Base-by-base conservation (phyloP, 2,113 vertebrate genomes). In the Seriola dumerili region DNA sequence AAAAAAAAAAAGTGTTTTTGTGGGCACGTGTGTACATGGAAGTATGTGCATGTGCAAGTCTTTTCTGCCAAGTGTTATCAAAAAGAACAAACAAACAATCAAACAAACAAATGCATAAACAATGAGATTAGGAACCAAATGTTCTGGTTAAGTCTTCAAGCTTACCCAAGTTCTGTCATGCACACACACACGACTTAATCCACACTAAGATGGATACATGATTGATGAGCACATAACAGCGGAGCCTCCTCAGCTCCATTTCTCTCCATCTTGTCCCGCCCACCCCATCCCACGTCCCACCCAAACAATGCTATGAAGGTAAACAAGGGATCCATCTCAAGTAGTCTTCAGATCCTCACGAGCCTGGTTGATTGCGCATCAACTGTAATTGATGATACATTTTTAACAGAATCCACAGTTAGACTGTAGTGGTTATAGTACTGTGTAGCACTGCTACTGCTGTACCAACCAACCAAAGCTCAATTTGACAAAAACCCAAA, bases 91-190 rank as follows among this genome's bases (percentile, higher is more conserved):
- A 85, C 29, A 76, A 78, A 78, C 32, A 85, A 86, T 79, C 8
- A 23, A 63, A 78, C 32, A 85, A 86, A 81, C 8, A 23, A 63
- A 82, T 0, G 55, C 59, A 85, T 65, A 80, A 84, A 90, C 78
- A 83, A 85, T 88, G 83, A 82, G 72, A 82, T 71, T 58, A 88
- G 64, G 59, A 92, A 81, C 54, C 61, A 78, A 90, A 86, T 82
- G 73, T 59, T 89, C 70, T 89, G 65, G 80, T 86, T 88, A 52
- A 83, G 57, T 89, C 86, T 86, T 94, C 88, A 91, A 92, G 91
- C 92, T 92, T 89, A 86, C 88, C 89, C 85, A 89, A 90, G 72
- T 88, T 92, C 86, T 86, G 66, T 73, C 87, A 89, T 85, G 76
- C 83, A 83, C 66, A 85, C 83, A 79, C 83, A 80, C 70, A 86